Conservation (phyloP, 2,113 vertebrate species). For the Periophthalmodon schlosseri region DNA sequence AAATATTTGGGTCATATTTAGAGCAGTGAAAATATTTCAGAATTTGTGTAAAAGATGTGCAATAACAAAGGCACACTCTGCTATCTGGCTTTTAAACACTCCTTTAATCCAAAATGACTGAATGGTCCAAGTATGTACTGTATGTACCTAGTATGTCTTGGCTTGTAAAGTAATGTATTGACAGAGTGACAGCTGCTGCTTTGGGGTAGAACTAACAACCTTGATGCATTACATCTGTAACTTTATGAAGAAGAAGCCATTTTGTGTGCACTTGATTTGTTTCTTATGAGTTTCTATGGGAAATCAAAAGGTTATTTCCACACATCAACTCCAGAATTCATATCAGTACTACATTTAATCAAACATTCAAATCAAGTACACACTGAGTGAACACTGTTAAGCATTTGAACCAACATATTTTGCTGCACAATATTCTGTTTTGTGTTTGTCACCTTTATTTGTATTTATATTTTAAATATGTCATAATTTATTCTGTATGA, state of each 20-base stretch:
- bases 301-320: not conserved
- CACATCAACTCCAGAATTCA: not conserved
- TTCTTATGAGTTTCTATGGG: conserved; percentile 15
- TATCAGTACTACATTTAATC: not conserved
- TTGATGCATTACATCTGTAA: conserved; percentile 35
- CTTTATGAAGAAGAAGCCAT: not conserved
- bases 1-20: conserved; percentile 12
- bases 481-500: conserved; percentile 68
- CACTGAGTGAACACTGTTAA: conserved; percentile 1
- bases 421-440: conserved; percentile 23
- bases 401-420: conserved; percentile 16
- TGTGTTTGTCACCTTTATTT: conserved; percentile 33
- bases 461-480: conserved; percentile 36
- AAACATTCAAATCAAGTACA: conserved; percentile 29
- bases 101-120: conserved; percentile 14
- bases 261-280: conserved; percentile 38
- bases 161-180: conserved; percentile 40
- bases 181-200: conserved; percentile 31
- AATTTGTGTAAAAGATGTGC: not conserved
- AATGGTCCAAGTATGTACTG: not conserved
- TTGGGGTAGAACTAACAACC: conserved; percentile 12
- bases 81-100: conserved; percentile 5
- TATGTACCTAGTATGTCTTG: not conserved
- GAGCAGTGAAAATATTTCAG: not conserved
- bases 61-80: conserved; percentile 1